Conservation (phyloP, 2,888 invertebrate genomes). For the Caenorhabditis sp. region DNA sequence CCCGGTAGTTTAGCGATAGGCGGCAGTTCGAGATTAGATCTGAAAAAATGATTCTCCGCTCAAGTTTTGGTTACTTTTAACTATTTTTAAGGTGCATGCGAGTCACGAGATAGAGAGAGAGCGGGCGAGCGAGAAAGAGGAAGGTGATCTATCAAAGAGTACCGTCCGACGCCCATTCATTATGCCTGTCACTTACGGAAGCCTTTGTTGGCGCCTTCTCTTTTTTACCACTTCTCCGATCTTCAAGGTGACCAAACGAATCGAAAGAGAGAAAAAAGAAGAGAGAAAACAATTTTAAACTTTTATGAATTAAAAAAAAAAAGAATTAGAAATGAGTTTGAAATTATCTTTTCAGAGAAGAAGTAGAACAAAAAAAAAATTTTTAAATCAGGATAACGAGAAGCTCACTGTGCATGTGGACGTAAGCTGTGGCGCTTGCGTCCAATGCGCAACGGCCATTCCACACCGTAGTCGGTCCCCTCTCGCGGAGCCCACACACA, state of each 20-base stretch:
- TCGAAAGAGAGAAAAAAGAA: background rate
- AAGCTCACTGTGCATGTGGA: slow-evolving; percentile 5
- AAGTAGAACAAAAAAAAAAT: slow-evolving; percentile 1
- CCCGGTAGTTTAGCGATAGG: background rate
- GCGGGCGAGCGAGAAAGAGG: no score
- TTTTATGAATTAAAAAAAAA: slow-evolving; percentile 4
- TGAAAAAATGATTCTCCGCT: slow-evolving; percentile 16
- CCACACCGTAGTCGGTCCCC: slow-evolving; percentile 24
- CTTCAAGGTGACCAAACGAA: slow-evolving; percentile 43
- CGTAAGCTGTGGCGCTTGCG: slow-evolving; percentile 38
- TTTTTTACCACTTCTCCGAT: background rate
- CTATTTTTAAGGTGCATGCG: background rate
- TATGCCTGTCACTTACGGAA: slow-evolving; percentile 40
- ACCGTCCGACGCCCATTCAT: slow-evolving; percentile 46
- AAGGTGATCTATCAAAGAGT: background rate
- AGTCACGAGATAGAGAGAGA: slow-evolving; percentile 49
- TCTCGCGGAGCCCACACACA: background rate
- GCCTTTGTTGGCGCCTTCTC: background rate
- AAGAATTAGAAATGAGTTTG: background rate
- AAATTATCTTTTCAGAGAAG: no score
- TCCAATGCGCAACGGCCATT: slow-evolving; percentile 6
- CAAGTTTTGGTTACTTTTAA: no score
- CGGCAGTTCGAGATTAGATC: slow-evolving; percentile 42
- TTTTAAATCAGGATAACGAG: slow-evolving; percentile 13
- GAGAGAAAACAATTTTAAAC: background rate